Conservation (phyloP, 1,140 invertebrate genomes). For the silkworm (Bombyx mori) region DNA sequence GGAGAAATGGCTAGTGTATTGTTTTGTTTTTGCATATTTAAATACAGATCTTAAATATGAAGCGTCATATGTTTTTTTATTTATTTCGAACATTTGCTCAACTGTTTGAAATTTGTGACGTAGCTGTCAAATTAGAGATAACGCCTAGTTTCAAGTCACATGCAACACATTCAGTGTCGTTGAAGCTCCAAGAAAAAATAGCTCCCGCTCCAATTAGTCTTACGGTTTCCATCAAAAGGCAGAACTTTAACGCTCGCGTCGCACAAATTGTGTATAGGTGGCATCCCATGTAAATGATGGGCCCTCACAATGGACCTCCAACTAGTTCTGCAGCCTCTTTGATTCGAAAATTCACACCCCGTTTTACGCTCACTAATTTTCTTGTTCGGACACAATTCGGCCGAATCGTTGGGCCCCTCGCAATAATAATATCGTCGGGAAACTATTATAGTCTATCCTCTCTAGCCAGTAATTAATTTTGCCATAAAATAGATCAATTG, state of each 20-base stretch:
- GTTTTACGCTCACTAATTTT: conserved; percentile 70
- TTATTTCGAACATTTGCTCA: no score
- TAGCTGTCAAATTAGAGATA: no score
- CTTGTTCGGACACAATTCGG: conserved; percentile 68
- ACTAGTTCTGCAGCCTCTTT: conserved; percentile 55
- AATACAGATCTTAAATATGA: no score
- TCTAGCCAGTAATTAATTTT: conserved; percentile 66
- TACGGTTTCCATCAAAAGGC: conserved; percentile 10
- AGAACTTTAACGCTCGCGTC: conserved; percentile 12
- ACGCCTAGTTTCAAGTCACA: no score
- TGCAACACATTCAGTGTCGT: no score
- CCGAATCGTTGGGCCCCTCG: conserved; percentile 40
- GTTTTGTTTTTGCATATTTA: no score
- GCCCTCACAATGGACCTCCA: conserved; percentile 44
- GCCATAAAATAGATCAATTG: conserved; percentile 66
- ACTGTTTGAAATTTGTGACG: no score
- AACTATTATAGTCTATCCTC: conserved; percentile 67
- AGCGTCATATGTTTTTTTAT: no score
- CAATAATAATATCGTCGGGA: conserved; percentile 64
- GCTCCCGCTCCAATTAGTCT: conserved; percentile 5
- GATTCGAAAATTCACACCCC: conserved; percentile 64
- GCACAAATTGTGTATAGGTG: conserved; percentile 42
- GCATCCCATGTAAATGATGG: conserved; percentile 55
- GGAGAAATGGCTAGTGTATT: no score
- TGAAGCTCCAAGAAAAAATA: neutral